These are phyloP conservation scores for Agrochola lota DNA, from an alignment of 2,888 invertebrate species.

Conservation along the genomic window DNA sequence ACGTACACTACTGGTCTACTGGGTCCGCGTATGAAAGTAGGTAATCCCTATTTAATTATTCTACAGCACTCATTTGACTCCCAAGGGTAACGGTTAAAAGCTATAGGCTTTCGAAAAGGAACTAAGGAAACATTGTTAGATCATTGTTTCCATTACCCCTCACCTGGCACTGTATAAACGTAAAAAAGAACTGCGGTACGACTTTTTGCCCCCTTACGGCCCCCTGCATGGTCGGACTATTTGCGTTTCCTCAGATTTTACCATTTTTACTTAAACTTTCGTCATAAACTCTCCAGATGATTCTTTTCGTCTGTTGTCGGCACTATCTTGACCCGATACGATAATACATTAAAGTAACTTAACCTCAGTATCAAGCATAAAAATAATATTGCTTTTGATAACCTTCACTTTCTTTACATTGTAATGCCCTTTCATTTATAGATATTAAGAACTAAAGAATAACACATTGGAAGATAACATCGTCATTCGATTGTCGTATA, in stretches of 20 bases:
- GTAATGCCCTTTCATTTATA: constrained; percentile 52
- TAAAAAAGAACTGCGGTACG: neutral
- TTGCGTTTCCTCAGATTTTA: neutral
- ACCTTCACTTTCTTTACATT: constrained; percentile 54
- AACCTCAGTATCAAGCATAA: constrained; percentile 41
- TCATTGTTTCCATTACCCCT: neutral
- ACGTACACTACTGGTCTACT: no score
- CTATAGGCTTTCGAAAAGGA: neutral
- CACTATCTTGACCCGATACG: constrained; percentile 11
- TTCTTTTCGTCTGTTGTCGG: constrained; percentile 7
- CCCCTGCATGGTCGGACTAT: neutral
- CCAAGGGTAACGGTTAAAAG: constrained; percentile 17
- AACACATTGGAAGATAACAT: constrained; percentile 46
- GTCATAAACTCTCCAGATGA: neutral
- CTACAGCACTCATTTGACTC: constrained; percentile 3
- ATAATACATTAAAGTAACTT: constrained; percentile 37
- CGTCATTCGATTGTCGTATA: constrained; percentile 68
- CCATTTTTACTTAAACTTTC: no score
- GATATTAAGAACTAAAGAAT: constrained; percentile 53
- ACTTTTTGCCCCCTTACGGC: neutral
- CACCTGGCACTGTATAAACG: neutral
- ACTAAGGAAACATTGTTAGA: neutral
- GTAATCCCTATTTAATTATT: constrained; percentile 26
- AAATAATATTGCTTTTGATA: constrained; percentile 52
- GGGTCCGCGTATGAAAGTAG: neutral